Percentiles rank a stretch among this genome's conserved stretches.
Conservation (phyloP, 2,113 vertebrate genomes). For the Cheirogaleus medius region DNA sequence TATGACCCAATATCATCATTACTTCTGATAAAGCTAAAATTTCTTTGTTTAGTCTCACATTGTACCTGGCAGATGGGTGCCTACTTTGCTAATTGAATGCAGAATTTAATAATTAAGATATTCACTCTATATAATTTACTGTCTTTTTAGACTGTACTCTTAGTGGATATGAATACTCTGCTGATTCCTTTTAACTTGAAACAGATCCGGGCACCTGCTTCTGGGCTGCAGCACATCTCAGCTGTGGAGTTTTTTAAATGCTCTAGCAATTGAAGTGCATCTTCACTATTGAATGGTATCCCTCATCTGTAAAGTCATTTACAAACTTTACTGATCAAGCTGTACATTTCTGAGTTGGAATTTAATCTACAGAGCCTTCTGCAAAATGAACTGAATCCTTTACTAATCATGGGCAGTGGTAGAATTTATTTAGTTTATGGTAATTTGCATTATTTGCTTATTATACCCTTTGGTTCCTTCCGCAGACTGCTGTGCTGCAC, state of each 20-base stretch:
- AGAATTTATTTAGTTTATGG: constrained; percentile 80
- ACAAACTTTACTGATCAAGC: constrained; percentile 84
- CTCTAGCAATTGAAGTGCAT: constrained; percentile 72
- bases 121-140: constrained; percentile 31
- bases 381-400: constrained; percentile 79
- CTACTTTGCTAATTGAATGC: constrained; percentile 58
- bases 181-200: constrained; percentile 79
- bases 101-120: constrained; percentile 56
- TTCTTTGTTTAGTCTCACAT: background rate
- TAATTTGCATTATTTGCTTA: constrained; percentile 85
- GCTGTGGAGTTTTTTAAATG: constrained; percentile 71
- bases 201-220: constrained; percentile 81
- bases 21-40: constrained; percentile 4
- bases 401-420: constrained; percentile 78
- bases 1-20: background rate
- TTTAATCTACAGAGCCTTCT: constrained; percentile 76
- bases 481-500: constrained; percentile 43
- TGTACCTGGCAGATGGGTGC: background rate
- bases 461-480: constrained; percentile 61
- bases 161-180: constrained; percentile 65
- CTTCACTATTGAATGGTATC: constrained; percentile 72
- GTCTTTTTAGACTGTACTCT: background rate
- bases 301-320: constrained; percentile 84
- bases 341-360: constrained; percentile 68
- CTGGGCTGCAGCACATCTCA: constrained; percentile 70